A percentile compares a stretch with the other conserved stretches of the same genome.
Evolutionary conservation across 2,888 invertebrate genomes (phyloP).

Genomic region (Plebejus melissa): DNA sequence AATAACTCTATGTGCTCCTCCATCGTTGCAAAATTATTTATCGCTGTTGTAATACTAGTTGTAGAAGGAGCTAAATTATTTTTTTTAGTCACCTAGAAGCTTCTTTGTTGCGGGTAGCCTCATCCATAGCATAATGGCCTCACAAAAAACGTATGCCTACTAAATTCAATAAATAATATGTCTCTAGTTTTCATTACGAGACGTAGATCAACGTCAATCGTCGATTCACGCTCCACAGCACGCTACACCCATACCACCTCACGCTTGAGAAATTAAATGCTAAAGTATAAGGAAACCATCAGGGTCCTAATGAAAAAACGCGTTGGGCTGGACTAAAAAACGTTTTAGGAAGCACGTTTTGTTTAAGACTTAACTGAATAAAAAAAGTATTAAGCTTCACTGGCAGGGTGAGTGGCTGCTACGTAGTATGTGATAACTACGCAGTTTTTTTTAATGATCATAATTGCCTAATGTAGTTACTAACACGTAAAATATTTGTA

Average conservation of each 20-base stretch:
- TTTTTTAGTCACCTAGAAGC: background rate
- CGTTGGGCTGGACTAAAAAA: constrained; percentile 5
- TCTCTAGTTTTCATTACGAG: constrained; percentile 17
- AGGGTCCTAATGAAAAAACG: constrained; percentile 18
- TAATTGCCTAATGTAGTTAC: background rate
- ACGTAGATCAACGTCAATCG: constrained; percentile 30
- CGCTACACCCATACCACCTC: constrained; percentile 27
- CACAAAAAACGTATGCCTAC: background rate
- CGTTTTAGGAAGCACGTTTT: constrained; percentile 5
- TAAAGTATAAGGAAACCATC: constrained; percentile 21
- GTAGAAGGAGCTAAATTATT: background rate
- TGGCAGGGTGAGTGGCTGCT: background rate
- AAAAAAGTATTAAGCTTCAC: background rate
- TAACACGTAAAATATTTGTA: background rate
- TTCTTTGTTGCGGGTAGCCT: background rate
- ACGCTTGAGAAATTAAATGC: constrained; percentile 28
- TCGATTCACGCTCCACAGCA: constrained; percentile 29
- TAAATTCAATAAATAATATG: constrained; percentile 29
- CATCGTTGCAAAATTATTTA: background rate
- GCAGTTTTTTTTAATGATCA: background rate
- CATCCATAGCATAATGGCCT: background rate
- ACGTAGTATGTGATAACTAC: background rate
- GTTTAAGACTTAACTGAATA: background rate
- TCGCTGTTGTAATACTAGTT: background rate
- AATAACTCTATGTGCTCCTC: background rate